phyloP scores from a whole-genome alignment of 2,888 invertebrate genomes.

The Syrista parreyssii region DNA sequence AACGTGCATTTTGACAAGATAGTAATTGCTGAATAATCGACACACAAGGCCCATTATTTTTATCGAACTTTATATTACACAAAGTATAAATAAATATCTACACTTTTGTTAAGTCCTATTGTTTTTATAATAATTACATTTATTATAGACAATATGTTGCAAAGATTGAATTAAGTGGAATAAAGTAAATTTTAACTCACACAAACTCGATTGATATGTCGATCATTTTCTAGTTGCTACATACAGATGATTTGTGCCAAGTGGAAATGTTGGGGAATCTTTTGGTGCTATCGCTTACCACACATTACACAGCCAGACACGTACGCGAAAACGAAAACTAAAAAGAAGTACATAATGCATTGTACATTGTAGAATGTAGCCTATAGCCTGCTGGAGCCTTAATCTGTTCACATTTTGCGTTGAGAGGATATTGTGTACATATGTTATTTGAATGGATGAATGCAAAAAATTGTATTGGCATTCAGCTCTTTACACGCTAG shows the following conservation, averaged over 20 bases:
- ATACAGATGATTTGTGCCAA: conserved; percentile 35
- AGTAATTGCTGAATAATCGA: neutral
- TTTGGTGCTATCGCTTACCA: conserved; percentile 64
- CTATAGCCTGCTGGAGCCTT: conserved; percentile 66
- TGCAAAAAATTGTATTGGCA: conserved; percentile 54
- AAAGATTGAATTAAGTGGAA: conserved; percentile 38
- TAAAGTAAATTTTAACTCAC: conserved; percentile 24
- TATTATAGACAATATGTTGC: conserved; percentile 45
- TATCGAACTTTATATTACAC: conserved; percentile 25
- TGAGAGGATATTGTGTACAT: conserved; percentile 63
- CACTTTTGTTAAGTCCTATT: conserved; percentile 53
- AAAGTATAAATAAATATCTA: conserved; percentile 48
- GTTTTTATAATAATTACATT: conserved; percentile 47
- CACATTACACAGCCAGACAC: conserved; percentile 65
- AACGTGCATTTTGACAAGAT: neutral
- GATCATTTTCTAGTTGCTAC: conserved; percentile 4
- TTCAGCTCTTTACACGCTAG: conserved; percentile 45
- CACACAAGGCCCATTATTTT: conserved; percentile 24
- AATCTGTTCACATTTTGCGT: conserved; percentile 64
- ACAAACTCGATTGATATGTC: conserved; percentile 18
- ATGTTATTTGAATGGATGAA: conserved; percentile 62
- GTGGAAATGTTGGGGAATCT: conserved; percentile 41
- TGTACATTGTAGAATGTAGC: conserved; percentile 66
- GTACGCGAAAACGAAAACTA: conserved; percentile 25
- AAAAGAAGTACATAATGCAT: conserved; percentile 58